phyloP scores from a whole-genome alignment of 2,113 vertebrate species.

The Brachypodius melanocephalos region DNA sequence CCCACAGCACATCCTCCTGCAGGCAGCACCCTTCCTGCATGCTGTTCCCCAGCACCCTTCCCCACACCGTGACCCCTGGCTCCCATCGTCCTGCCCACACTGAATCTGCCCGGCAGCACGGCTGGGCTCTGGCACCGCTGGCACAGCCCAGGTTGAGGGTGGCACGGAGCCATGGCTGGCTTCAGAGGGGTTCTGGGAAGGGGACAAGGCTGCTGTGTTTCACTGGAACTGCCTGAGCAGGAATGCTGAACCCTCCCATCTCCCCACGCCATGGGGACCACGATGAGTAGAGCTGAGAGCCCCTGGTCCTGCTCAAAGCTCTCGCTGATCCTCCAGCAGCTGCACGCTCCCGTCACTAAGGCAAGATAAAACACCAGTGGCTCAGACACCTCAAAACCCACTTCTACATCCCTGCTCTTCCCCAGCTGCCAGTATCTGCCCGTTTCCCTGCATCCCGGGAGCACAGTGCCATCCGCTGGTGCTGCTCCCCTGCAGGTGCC shows the following conservation, averaged over 20 bases:
- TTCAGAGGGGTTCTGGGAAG: background rate
- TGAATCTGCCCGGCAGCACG: fast-evolving
- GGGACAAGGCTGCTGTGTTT: background rate
- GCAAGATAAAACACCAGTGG: background rate
- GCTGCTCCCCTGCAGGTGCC: background rate
- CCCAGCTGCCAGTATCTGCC: background rate
- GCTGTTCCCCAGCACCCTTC: background rate
- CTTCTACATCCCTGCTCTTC: fast-evolving
- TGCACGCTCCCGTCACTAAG: background rate
- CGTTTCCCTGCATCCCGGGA: background rate
- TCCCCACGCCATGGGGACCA: fast-evolving
- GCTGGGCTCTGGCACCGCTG: background rate
- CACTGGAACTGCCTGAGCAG: fast-evolving
- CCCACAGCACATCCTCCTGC: background rate
- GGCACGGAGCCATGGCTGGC: fast-evolving
- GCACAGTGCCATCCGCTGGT: slow-evolving; percentile 43
- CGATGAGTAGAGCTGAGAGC: fast-evolving
- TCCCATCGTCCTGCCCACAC: background rate
- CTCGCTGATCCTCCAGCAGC: background rate
- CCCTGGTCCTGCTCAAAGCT: fast-evolving
- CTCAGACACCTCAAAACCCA: background rate
- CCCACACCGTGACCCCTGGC: fast-evolving
- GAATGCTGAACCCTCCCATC: too few species aligned
- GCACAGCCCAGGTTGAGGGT: fast-evolving
- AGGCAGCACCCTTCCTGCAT: background rate